Evolutionary conservation across 2,888 invertebrate genomes (phyloP), one percentile per base, ranked within the genome.

Genomic region (Branchellion lobata): DNA sequence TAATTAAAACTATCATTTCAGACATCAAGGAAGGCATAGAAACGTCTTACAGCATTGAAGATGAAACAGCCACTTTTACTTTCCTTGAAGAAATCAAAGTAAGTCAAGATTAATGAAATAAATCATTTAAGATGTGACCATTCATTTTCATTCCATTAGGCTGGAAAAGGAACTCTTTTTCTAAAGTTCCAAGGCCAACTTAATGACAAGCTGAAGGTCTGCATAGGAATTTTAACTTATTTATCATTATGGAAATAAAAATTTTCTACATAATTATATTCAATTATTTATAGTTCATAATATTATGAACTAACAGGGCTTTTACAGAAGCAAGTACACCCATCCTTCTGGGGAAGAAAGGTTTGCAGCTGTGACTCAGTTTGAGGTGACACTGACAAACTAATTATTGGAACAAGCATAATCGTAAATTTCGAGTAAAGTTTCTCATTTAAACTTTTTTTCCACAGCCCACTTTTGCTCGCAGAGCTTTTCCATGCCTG

Each of bases 401-500:
- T 68, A 11, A 3, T 71, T 3, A 57, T 18, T 24, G 24, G 21
- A 57, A 24, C 5, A 8, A 57, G 5, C 61, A 57, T 57, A 3
- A 57, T 57, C 21, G n/a, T 57, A 8, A 57, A n/a, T 24, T 24
- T 57, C 3, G 5, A 57, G 11, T n/a, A n/a, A 57, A 57, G n/a
- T 24, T n/a, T 24, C 21, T 57, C 3, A 3, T 57, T 57, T 24
- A 47, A 47, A 47, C 8, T 47, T 47, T 47, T 18, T 14, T 47
- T 11, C 21, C 27, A 51, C 33, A 89, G 88, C 87, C 89, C 0
- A 88, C 89, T 18, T 89, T 88, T 85, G 95, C 95, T 0, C 90
- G 95, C 34, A 89, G 91, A 82, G 93, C 93, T 0, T 94, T 96
- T 88, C 95, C 95, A 0, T 95, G 94, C 87, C 94, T 94, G 89